Evolutionary conservation across 37 sponge, comb jelly and placozoan genomes (phyloP).

Genomic region (Beroe ovata): DNA sequence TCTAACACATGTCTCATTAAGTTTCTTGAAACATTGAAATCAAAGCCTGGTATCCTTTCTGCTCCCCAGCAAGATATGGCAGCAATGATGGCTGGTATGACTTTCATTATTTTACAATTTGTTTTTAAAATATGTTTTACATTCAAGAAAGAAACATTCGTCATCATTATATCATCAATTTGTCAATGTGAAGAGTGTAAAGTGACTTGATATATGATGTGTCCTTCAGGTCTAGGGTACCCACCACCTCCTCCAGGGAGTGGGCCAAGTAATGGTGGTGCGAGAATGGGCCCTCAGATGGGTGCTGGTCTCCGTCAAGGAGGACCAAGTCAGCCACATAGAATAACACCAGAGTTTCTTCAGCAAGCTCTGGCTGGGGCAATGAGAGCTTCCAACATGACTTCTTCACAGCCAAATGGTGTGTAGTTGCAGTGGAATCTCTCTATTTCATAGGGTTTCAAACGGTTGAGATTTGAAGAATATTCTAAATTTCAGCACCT

Average conservation of each 20-base stretch:
- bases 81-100: conserved; percentile 14
- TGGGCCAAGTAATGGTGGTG: conserved; percentile 50
- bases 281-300: conserved; percentile 39
- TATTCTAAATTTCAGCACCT: not conserved
- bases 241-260: conserved; percentile 60
- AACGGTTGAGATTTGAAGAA: too few species aligned
- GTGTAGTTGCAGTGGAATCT: too few species aligned
- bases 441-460: too few species aligned
- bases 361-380: conserved; percentile 53
- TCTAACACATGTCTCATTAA: conserved; percentile 51
- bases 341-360: conserved; percentile 59
- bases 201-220: too few species aligned
- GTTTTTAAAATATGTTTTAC: not conserved
- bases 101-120: not conserved
- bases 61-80: conserved; percentile 28
- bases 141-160: not conserved
- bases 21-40: conserved; percentile 11
- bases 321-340: not conserved
- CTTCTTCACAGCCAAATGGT: conserved; percentile 10
- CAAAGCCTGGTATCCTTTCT: conserved; percentile 29
- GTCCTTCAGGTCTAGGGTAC: conserved; percentile 55
- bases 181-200: too few species aligned
- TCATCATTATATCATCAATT: not conserved
- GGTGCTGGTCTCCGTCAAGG: conserved; percentile 60
- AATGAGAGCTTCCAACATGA: conserved; percentile 42